A percentile compares a stretch with the other conserved stretches of the same genome.
These are phyloP conservation scores for Caenorhabditis imperialis DNA, from an alignment of 2,888 invertebrate species.

Conservation along the genomic window DNA sequence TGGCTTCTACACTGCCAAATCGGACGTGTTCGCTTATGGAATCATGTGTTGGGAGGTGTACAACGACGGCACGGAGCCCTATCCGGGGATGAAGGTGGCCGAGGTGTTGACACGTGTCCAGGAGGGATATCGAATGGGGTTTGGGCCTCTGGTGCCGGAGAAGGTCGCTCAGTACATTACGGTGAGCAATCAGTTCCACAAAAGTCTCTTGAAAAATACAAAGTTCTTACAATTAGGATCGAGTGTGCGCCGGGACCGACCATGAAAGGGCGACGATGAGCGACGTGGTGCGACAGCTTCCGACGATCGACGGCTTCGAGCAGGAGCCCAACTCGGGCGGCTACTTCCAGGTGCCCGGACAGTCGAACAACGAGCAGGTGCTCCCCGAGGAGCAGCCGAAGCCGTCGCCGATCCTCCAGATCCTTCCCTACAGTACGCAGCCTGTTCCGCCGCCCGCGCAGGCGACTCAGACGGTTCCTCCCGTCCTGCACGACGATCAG, in stretches of 20 bases:
- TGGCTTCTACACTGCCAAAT: constrained; percentile 53
- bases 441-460: constrained; percentile 1
- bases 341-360: constrained; percentile 17
- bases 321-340: constrained; percentile 12
- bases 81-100: constrained; percentile 63
- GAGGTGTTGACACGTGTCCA: constrained; percentile 61
- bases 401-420: constrained; percentile 8
- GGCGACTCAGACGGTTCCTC: no score
- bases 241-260: constrained; percentile 18
- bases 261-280: constrained; percentile 24
- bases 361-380: not conserved
- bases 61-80: constrained; percentile 62
- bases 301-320: constrained; percentile 26
- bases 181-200: no score
- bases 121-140: constrained; percentile 63
- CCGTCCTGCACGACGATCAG: no score
- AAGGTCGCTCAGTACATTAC: constrained; percentile 20
- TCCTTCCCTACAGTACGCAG: constrained; percentile 30
- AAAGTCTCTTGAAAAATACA: no score
- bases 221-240: constrained; percentile 11
- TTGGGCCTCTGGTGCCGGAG: constrained; percentile 10
- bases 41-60: constrained; percentile 56
- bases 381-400: not conserved
- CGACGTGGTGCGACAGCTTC: constrained; percentile 25
- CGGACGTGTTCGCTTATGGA: constrained; percentile 62